These are phyloP conservation scores for Galemys pyrenaicus DNA, from an alignment of 2,113 vertebrate species.

Conservation along the genomic window DNA sequence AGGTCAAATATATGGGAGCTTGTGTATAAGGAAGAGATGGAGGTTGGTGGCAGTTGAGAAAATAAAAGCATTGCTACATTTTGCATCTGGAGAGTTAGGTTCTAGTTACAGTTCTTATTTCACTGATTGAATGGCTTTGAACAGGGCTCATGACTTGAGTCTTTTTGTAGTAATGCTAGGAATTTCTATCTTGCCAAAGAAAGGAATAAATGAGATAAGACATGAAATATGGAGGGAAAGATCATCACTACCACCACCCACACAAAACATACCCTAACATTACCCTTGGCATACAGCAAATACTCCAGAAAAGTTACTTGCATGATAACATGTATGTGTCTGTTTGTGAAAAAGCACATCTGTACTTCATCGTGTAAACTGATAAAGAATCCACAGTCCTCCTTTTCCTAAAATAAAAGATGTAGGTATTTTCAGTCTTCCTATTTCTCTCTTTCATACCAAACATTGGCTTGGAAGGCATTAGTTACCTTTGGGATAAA, in stretches of 20 bases:
- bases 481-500: too few species aligned
- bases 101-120: neutral
- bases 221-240: neutral
- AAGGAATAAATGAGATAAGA: slow-evolving; percentile 29
- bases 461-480: too few species aligned
- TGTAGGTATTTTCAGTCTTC: too few species aligned
- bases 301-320: neutral
- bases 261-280: neutral
- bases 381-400: too few species aligned
- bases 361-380: too few species aligned
- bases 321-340: neutral
- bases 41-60: neutral
- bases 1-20: neutral
- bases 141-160: neutral
- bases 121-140: neutral
- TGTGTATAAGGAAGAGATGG: neutral
- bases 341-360: too few species aligned
- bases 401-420: too few species aligned
- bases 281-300: neutral
- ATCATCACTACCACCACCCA: neutral
- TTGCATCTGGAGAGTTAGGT: neutral
- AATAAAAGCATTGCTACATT: neutral
- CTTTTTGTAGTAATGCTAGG: neutral
- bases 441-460: too few species aligned
- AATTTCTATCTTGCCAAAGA: neutral